phyloP scores from a whole-genome alignment of 2,113 vertebrate species.

The Archilochus colubris region DNA sequence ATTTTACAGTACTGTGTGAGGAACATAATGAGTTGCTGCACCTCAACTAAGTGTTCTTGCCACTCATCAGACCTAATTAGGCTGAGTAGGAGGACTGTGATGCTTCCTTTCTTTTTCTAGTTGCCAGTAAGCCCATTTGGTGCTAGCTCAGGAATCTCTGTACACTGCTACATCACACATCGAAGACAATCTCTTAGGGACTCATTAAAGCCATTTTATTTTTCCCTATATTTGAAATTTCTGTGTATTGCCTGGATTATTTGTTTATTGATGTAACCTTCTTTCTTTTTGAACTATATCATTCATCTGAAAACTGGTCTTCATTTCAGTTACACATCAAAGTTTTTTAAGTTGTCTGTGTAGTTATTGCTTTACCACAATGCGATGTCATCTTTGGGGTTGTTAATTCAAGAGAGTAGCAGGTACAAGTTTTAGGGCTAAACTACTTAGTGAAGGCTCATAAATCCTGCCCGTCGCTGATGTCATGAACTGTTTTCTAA shows the following conservation, averaged over 20 bases:
- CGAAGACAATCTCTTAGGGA: neutral
- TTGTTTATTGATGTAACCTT: neutral
- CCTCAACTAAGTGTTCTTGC: neutral
- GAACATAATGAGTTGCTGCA: neutral
- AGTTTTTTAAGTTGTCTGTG: fast-evolving
- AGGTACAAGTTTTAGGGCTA: neutral
- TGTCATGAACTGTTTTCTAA: neutral
- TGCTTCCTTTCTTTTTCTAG: neutral
- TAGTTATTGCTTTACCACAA: neutral
- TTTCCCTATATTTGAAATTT: neutral
- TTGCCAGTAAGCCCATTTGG: neutral
- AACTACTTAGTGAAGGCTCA: neutral
- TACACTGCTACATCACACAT: neutral
- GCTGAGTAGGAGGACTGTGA: neutral
- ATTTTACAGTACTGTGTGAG: neutral
- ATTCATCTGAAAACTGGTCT: neutral
- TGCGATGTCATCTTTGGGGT: neutral
- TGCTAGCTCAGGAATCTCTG: neutral
- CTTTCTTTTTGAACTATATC: neutral
- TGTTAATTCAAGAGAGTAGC: neutral
- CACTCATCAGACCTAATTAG: neutral
- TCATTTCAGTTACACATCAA: neutral
- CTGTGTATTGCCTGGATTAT: neutral
- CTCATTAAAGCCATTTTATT: neutral
- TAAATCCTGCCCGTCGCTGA: neutral